phyloP scores from a whole-genome alignment of 2,113 vertebrate species.

The Cyprinus carpio region DNA sequence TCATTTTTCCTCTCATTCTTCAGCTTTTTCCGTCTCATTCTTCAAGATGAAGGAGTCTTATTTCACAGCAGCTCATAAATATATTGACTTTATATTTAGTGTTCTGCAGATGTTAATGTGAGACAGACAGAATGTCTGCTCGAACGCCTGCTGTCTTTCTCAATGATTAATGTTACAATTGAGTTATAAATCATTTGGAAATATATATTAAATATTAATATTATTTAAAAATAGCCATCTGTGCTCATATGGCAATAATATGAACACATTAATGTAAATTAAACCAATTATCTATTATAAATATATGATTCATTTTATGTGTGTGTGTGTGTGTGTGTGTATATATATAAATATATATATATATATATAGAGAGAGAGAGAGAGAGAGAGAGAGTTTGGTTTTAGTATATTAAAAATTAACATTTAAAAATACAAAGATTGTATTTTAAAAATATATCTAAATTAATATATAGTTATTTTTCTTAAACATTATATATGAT shows the following conservation, averaged over 20 bases:
- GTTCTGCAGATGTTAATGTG: neutral
- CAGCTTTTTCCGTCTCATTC: neutral
- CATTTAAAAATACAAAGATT: too few species aligned
- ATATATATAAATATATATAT: too few species aligned
- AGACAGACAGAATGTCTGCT: slow-evolving; percentile 4
- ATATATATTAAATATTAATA: neutral
- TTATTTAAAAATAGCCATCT: neutral
- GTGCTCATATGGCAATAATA: neutral
- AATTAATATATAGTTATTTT: too few species aligned
- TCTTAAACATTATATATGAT: too few species aligned
- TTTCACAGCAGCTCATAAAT: slow-evolving; percentile 51
- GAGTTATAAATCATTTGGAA: neutral
- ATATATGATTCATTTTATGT: too few species aligned
- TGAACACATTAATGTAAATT: neutral
- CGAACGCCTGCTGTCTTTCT: slow-evolving; percentile 3
- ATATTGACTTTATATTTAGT: slow-evolving; percentile 37
- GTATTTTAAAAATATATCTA: too few species aligned
- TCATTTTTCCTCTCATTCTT: slow-evolving; percentile 34
- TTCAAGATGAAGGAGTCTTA: slow-evolving; percentile 38
- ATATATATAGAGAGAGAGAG: too few species aligned
- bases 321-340: too few species aligned
- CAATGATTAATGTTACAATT: neutral
- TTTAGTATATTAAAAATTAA: too few species aligned
- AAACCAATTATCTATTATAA: too few species aligned
- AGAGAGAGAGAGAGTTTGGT: too few species aligned